Percentiles rank a stretch among this genome's conserved stretches.
These are phyloP conservation scores for Dromococcyx pavoninus DNA, from an alignment of 2,797 vertebrate genomes.

Conservation along the genomic window DNA sequence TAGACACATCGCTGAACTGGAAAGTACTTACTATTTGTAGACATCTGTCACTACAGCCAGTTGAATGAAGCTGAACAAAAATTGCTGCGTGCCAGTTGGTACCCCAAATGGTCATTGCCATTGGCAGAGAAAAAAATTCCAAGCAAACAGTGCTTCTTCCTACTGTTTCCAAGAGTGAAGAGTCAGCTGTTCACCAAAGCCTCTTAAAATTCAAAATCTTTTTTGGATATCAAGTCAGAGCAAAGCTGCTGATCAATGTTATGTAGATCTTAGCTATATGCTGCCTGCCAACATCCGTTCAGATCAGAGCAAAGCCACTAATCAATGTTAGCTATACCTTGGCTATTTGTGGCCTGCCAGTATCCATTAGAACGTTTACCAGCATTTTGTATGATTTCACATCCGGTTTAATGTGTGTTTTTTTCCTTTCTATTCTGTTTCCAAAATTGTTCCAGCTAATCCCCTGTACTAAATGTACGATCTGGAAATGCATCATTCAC, in stretches of 20 bases:
- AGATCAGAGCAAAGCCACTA: background rate
- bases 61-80: conserved; percentile 20
- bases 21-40: background rate
- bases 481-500: background rate
- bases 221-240: background rate
- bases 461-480: background rate
- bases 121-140: background rate
- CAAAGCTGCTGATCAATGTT: background rate
- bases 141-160: background rate
- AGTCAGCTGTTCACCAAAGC: background rate
- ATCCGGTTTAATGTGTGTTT: background rate
- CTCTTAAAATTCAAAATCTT: background rate
- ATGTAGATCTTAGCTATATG: background rate
- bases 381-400: background rate
- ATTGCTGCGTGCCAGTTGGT: background rate
- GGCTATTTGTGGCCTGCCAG: background rate
- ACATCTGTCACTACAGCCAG: background rate
- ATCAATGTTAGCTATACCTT: background rate
- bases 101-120: background rate
- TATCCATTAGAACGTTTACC: background rate
- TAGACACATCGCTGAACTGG: background rate
- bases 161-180: background rate
- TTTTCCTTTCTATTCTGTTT: background rate
- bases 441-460: background rate
- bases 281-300: background rate